Conservation (phyloP, 1,140 invertebrate genomes). For the Bombyx mori region ASM3026992v2 NC_085113.1:12580501-12581000, state of each 20-base stretch:
- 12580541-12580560: conserved; percentile 78
- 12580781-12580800: conserved; percentile 82
- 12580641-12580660: conserved; percentile 81
- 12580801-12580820: conserved; percentile 84
- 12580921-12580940: conserved; percentile 68
- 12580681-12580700: conserved; percentile 81
- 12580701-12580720: conserved; percentile 87
- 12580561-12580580: conserved; percentile 71
- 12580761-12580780: conserved; percentile 68
- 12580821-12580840: conserved; percentile 86
- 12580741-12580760: conserved; percentile 44
- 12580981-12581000: conserved; percentile 85
- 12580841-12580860: conserved; percentile 84
- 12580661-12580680: conserved; percentile 77
- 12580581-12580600: conserved; percentile 69
- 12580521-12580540: conserved; percentile 76
- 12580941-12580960: conserved; percentile 87
- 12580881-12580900: conserved; percentile 80
- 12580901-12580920: conserved; percentile 75
- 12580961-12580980: conserved; percentile 91
- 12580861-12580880: conserved; percentile 84
- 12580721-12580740: conserved; percentile 76
- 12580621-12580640: conserved; percentile 82
- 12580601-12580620: conserved; percentile 74
- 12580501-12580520: conserved; percentile 75